Evolutionary conservation across 2,113 vertebrate species (phyloP), one percentile per base, ranked within the genome.

Genomic region (Sula dactylatra): DNA sequence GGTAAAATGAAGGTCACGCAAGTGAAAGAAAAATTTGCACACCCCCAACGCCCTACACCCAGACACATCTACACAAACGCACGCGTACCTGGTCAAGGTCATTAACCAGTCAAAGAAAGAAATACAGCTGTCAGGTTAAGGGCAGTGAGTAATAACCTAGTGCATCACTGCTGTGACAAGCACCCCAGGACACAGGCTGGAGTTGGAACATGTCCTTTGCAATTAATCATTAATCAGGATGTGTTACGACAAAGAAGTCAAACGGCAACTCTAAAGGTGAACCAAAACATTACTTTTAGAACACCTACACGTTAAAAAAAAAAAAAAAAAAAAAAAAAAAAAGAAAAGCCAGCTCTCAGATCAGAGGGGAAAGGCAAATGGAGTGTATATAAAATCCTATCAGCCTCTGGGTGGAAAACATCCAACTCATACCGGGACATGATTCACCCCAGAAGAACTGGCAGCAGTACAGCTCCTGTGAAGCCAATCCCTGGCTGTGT

Each of bases 41-140:
- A 20, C 65, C 69, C 92, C 56, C 61, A 86, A 10, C 1, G 3
- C 55, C 93, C 87, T 91, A n/a, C 71, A 90, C 90, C 49, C 17
- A 32, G 2, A 10, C 42, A 7, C 62, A 55, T 36, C 38, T 19
- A 61, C 72, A 52, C 47, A 45, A 77, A 16, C 2, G 1, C 44
- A 24, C 13, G 7, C 2, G 11, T 74, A 93, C 94, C 94, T 96
- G 88, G 95, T 42, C 93, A 95, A 97, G 95, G 95, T 95, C 93
- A 31, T 9, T 50, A 73, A 54, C 34, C 92, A 95, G 93, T 76
- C 34, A 64, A 62, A 72, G 88, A 9, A 67, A 94, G 93, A 94
- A 95, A 55, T 92, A 72, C 93, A 94, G 94, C 97, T 96, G 97
- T 97, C 97, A 96, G 95, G 96, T 97, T 96, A 77, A 77, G 94